phyloP scores from a whole-genome alignment of 1,140 invertebrate genomes.

The Drosophila nasuta region DNA sequence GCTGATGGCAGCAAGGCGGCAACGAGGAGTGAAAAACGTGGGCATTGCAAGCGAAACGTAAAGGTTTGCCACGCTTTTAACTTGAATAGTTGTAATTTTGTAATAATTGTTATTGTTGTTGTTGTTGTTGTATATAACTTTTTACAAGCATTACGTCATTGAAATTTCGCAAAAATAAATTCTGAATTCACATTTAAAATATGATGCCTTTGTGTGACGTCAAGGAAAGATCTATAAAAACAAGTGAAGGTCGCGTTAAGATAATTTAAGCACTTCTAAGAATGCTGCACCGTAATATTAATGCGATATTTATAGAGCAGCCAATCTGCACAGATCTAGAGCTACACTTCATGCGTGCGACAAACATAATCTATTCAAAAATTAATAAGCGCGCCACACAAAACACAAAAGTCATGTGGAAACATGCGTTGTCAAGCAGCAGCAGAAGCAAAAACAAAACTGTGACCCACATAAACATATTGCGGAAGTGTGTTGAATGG shows the following conservation, averaged over 20 bases:
- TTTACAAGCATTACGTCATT: constrained; percentile 72
- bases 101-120: constrained; percentile 29
- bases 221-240: constrained; percentile 4
- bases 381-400: constrained; percentile 45
- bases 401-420: constrained; percentile 23
- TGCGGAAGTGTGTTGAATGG: constrained; percentile 74
- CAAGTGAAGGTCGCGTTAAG: constrained; percentile 19
- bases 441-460: constrained; percentile 3
- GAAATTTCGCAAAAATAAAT: constrained; percentile 57
- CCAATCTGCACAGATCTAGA: constrained; percentile 11
- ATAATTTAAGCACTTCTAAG: background rate
- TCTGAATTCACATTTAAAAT: constrained; percentile 15
- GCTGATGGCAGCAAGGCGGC: constrained; percentile 68
- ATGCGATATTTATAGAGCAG: background rate
- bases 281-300: constrained; percentile 4
- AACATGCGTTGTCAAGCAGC: background rate
- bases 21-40: background rate
- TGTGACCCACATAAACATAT: constrained; percentile 62
- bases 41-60: constrained; percentile 36
- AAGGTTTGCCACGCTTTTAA: constrained; percentile 66
- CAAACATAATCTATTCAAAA: constrained; percentile 43
- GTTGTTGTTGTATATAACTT: constrained; percentile 37
- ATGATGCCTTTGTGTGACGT: constrained; percentile 15
- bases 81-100: constrained; percentile 58
- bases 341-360: background rate